Evolutionary conservation across 2,888 invertebrate genomes (phyloP), one percentile per base, ranked within the genome.

Genomic region (Urechis unicinctus): DNA sequence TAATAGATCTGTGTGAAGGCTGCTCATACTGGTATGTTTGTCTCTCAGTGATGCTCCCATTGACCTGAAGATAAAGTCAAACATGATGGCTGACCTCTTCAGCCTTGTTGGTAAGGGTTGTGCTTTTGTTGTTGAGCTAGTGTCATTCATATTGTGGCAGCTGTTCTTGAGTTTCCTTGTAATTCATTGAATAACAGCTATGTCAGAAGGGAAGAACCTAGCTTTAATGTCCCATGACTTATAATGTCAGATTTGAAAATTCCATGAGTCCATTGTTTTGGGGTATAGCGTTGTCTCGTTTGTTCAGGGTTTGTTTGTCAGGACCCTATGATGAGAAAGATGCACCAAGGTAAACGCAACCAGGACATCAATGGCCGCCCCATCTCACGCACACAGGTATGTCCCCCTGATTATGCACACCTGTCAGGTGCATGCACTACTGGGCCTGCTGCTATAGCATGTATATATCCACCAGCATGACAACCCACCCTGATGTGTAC

Each of bases 41-140:
- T 50, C 13, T 47, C 50, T 5, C 63, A 91, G 94, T 75, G 95
- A 96, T 78, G 89, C 91, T 64, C 93, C 94, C 0, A 80, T 96
- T 61, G 96, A 96, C 79, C 87, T 92, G 45, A 86, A 93, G 70
- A 85, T 96, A 17, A 96, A 96, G 79, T 89, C 92, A 0, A 89
- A 92, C 2, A 84, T 96, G 76, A 81, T 96, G 66, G 86, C 91
- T 1, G 94, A 96, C 81, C 82, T 95, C 9, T 81, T 96, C 55
- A 93, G 91, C n/a, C 82, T 96, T 60, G 86, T 93, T 60, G 94
- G 94, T 43, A 61, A 60, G 13, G 6, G 9, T 49, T 51, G 17
- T 30, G 47, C 28, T 28, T 26, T 21, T 13, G 28, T 47, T 50
- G 25, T 25, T 21, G 21, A 9, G 24, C 2, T 13, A n/a, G 17